Evolutionary conservation across 2,113 vertebrate genomes (phyloP), one percentile per base, ranked within the genome.

Genomic region (Micromys minutus): DNA sequence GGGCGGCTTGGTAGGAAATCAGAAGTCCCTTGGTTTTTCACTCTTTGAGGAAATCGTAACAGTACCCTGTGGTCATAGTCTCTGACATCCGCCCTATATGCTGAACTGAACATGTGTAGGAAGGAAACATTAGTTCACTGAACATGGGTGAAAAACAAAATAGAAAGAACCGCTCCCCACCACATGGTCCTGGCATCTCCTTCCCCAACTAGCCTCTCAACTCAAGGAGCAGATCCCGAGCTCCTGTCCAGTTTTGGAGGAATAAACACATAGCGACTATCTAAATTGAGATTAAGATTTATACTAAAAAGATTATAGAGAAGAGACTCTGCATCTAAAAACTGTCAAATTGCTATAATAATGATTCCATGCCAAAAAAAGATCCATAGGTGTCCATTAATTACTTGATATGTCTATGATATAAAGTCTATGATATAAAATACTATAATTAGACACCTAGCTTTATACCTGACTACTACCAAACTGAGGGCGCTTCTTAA

Each of bases 1-100:
- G 99, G 99, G 97, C 98, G 98, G 93, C 99, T 99, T 96, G 99
- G 99, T 93, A 99, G 98, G 96, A 99, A 99, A 97, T 99, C 99
- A 0, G 99, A 99, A 0, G 99, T 99, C 47, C 99, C 99, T 98
- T 99, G 99, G 91, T 99, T 99, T 98, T 99, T 99, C 97, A 99
- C 99, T 95, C 99, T 98, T 97, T 99, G 99, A 2, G 99, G 99
- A 95, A 99, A 99, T 97, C 99, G 98, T 95, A 99, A 95, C 89
- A 99, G 98, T 92, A 99, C 99, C 34, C 99, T 98, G 57, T 99
- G 99, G 96, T 99, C 99, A 61, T 99, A 99, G 90, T 99, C 99
- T 96, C 98, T 98, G 19, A 99, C 98, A 57, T 98, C 98, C 0
- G 55, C 97, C 89, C 98, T 96, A 67, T 99, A 98, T 15, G 99